These are phyloP conservation scores for Hippopotamyrus pictus DNA, from an alignment of 2,797 vertebrate species.

Conservation along the genomic window DNA sequence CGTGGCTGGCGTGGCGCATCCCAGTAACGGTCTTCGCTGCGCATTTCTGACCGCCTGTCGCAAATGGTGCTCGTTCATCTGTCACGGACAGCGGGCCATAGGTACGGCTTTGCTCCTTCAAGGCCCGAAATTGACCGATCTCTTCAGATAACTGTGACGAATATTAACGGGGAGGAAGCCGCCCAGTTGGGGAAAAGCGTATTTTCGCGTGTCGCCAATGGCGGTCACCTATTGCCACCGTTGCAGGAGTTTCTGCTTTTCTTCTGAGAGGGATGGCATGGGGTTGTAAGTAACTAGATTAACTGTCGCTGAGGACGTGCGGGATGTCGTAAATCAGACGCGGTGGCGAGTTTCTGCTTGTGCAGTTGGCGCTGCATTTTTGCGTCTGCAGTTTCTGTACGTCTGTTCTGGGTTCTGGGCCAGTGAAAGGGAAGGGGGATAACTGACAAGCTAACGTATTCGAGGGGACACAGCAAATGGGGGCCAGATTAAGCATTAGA, in stretches of 20 bases:
- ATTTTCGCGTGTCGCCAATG: background rate
- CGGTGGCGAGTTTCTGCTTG: background rate
- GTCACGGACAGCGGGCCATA: background rate
- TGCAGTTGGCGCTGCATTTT: background rate
- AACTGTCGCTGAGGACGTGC: background rate
- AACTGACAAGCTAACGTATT: slow-evolving; percentile 25
- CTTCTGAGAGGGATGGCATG: background rate
- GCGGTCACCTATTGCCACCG: background rate
- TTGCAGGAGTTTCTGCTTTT: background rate
- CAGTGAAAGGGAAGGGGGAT: slow-evolving; percentile 19
- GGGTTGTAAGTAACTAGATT: background rate
- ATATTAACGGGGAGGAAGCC: background rate
- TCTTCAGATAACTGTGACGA: background rate
- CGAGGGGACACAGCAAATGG: slow-evolving; percentile 14
- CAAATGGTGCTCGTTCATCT: background rate
- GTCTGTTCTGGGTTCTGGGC: background rate
- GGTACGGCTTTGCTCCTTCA: background rate
- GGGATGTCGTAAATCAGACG: background rate
- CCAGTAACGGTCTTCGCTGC: background rate
- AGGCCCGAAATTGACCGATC: background rate
- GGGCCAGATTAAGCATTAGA: slow-evolving; percentile 20
- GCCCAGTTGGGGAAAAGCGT: background rate
- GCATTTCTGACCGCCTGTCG: background rate
- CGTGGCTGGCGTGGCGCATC: slow-evolving; percentile 10
- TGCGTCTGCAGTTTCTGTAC: background rate